These are phyloP conservation scores for Silurus lanzhouensis DNA, from an alignment of 2,797 vertebrate species.

Conservation along the genomic window DNA sequence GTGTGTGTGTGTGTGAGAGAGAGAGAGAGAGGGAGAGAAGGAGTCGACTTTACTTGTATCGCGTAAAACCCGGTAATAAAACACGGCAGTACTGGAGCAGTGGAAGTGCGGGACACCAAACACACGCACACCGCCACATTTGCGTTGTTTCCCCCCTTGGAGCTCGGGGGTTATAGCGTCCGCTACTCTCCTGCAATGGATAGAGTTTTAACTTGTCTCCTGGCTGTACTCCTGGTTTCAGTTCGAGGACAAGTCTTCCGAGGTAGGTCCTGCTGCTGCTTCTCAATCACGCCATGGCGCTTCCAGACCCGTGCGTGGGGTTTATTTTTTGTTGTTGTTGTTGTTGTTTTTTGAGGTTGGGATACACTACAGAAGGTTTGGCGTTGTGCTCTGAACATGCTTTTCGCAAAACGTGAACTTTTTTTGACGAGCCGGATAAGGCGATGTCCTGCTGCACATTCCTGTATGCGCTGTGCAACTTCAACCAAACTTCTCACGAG, in stretches of 20 bases:
- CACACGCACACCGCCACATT: background rate
- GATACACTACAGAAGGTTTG: background rate
- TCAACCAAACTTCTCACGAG: background rate
- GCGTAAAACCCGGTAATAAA: conserved; percentile 22
- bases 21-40: background rate
- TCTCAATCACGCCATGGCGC: background rate
- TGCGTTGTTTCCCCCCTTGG: conserved; percentile 43
- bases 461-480: conserved; percentile 5
- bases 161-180: conserved; percentile 53
- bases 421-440: background rate
- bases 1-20: background rate
- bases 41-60: conserved; percentile 25
- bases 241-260: conserved; percentile 59
- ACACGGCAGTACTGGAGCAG: conserved; percentile 43
- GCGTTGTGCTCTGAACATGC: background rate
- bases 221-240: conserved; percentile 56
- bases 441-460: conserved; percentile 7
- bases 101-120: conserved; percentile 22
- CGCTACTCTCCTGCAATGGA: conserved; percentile 61
- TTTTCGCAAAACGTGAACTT: background rate
- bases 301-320: background rate
- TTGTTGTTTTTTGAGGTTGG: background rate
- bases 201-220: conserved; percentile 62
- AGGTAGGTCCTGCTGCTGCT: conserved; percentile 57
- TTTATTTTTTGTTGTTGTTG: too few relatives aligned